A percentile compares a stretch with the other conserved stretches of the same genome.
phyloP scores from a whole-genome alignment of 2,888 invertebrate genomes.

The Drosophila cognata region DNA sequence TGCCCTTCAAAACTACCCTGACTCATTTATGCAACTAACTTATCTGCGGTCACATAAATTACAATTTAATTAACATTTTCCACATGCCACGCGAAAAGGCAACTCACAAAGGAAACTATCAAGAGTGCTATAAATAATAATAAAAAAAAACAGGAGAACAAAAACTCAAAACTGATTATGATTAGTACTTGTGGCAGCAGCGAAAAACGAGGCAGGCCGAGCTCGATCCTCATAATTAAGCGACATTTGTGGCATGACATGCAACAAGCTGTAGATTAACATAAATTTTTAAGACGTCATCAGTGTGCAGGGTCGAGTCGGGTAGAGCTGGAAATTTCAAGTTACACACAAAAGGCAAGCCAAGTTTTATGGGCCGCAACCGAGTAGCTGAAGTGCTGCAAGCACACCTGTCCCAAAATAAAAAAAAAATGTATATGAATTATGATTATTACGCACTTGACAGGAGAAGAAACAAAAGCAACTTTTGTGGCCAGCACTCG shows the following conservation, averaged over 20 bases:
- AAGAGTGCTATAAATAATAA: constrained; percentile 69
- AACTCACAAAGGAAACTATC: constrained; percentile 43
- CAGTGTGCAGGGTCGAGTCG: constrained; percentile 16
- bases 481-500: constrained; percentile 25
- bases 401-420: constrained; percentile 53
- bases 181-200: constrained; percentile 41
- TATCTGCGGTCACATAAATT: constrained; percentile 67
- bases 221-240: constrained; percentile 75
- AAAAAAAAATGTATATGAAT: constrained; percentile 42
- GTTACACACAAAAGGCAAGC: constrained; percentile 9
- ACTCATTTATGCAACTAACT: constrained; percentile 38
- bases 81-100: constrained; percentile 55
- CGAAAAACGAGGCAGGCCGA: constrained; percentile 1
- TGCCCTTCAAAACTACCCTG: constrained; percentile 8
- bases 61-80: constrained; percentile 74
- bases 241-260: constrained; percentile 80
- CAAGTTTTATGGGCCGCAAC: constrained; percentile 62
- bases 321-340: constrained; percentile 5
- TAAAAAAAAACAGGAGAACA: constrained; percentile 10
- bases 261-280: constrained; percentile 75
- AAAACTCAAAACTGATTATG: constrained; percentile 57
- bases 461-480: constrained; percentile 47
- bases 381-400: constrained; percentile 39
- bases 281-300: constrained; percentile 69
- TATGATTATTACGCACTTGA: constrained; percentile 73